A percentile compares a stretch with the other conserved stretches of the same genome.
Conservation (phyloP, 2,888 invertebrate genomes). For the Rhagophthalmus giganteus region DNA sequence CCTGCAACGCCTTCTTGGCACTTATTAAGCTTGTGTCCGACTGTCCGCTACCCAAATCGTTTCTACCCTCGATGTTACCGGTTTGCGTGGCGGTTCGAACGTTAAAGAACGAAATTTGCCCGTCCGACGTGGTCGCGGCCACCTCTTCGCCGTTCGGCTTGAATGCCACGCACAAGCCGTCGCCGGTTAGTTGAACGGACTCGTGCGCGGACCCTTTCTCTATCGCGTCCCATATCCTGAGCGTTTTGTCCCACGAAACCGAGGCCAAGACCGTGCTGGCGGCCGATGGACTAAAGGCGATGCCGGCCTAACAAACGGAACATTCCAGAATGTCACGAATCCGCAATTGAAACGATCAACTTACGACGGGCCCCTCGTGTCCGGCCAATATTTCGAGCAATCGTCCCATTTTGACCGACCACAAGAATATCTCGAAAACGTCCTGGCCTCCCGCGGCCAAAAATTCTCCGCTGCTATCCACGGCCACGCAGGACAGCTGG, state of each 20-base stretch:
- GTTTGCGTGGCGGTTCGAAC: conserved; percentile 70
- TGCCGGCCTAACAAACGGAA: conserved; percentile 58
- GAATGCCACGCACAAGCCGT: conserved; percentile 82
- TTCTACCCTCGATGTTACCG: conserved; percentile 82
- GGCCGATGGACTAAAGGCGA: conserved; percentile 77
- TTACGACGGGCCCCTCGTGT: conserved; percentile 89
- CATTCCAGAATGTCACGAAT: no score
- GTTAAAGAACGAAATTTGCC: conserved; percentile 81
- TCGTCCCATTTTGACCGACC: conserved; percentile 92
- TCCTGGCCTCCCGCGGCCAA: conserved; percentile 95
- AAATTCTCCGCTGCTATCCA: conserved; percentile 90
- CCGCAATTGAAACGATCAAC: no score
- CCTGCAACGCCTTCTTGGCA: conserved; percentile 79
- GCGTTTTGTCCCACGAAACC: conserved; percentile 93
- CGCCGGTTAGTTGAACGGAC: conserved; percentile 74
- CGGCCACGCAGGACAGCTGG: conserved; percentile 87
- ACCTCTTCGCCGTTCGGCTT: conserved; percentile 91
- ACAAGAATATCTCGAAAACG: conserved; percentile 92
- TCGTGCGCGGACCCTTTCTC: conserved; percentile 81
- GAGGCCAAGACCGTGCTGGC: conserved; percentile 79
- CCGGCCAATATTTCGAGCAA: conserved; percentile 89
- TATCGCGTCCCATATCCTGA: conserved; percentile 90
- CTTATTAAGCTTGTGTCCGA: conserved; percentile 84
- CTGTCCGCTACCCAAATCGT: conserved; percentile 85
- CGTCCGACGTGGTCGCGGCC: conserved; percentile 89